Percentiles rank a stretch among this genome's conserved stretches.
These are phyloP conservation scores for Drosophila pseudotalamancana DNA, from an alignment of 2,888 invertebrate species.

Conservation along the genomic window DNA sequence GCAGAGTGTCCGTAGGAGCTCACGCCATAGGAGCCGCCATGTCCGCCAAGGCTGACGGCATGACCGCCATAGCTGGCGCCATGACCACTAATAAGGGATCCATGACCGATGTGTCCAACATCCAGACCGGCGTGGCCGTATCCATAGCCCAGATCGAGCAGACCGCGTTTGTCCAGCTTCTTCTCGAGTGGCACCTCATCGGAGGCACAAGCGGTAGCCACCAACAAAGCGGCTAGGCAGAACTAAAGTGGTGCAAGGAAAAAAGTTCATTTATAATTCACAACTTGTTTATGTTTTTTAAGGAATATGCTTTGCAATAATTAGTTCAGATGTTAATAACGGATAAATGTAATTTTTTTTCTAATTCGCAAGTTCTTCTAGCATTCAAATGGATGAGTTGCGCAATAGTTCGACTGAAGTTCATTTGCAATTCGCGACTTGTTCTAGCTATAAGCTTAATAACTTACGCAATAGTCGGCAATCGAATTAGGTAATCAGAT, in stretches of 20 bases:
- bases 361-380: slow-evolving; percentile 39
- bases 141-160: slow-evolving; percentile 91
- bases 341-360: not conserved
- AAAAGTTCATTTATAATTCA: slow-evolving; percentile 8
- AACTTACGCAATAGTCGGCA: slow-evolving; percentile 23
- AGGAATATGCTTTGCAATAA: no score
- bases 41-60: slow-evolving; percentile 73
- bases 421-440: slow-evolving; percentile 27
- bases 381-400: slow-evolving; percentile 8
- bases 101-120: slow-evolving; percentile 89
- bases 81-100: slow-evolving; percentile 84
- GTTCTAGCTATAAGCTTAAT: slow-evolving; percentile 30
- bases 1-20: slow-evolving; percentile 70
- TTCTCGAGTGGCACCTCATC: slow-evolving; percentile 87
- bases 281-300: slow-evolving; percentile 33
- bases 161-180: slow-evolving; percentile 93
- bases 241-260: slow-evolving; percentile 85
- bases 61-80: slow-evolving; percentile 81
- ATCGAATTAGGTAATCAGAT: slow-evolving; percentile 62
- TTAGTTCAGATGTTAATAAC: not conserved
- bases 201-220: slow-evolving; percentile 89
- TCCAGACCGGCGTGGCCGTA: slow-evolving; percentile 91
- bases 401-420: slow-evolving; percentile 1
- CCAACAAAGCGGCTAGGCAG: slow-evolving; percentile 90
- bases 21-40: slow-evolving; percentile 71